Conservation (phyloP, 2,888 invertebrate genomes). For the Amaurobius ferox region DNA sequence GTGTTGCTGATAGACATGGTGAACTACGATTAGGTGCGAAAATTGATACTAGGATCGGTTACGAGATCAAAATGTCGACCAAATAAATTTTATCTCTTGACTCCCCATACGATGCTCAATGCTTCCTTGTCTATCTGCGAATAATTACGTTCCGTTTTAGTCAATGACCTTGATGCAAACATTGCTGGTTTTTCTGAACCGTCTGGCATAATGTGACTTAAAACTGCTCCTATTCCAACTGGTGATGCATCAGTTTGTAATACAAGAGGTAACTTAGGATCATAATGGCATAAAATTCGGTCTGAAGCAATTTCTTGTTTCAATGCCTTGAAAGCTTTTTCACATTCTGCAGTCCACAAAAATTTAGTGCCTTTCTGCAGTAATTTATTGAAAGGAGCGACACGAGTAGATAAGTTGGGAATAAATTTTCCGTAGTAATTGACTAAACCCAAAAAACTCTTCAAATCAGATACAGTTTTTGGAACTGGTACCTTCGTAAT, state of each 20-base stretch:
- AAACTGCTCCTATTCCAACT: slow-evolving; percentile 76
- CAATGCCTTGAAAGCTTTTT: slow-evolving; percentile 44
- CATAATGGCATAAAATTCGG: slow-evolving; percentile 74
- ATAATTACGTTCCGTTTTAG: no score
- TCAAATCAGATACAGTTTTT: slow-evolving; percentile 51
- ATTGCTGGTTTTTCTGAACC: no score
- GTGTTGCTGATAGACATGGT: slow-evolving; percentile 75
- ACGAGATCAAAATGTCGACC: no score
- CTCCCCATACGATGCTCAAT: no score
- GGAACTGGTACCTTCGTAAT: slow-evolving; percentile 49
- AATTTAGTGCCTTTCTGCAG: slow-evolving; percentile 45
- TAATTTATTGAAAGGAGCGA: slow-evolving; percentile 29
- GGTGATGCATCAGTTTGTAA: slow-evolving; percentile 76
- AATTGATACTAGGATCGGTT: slow-evolving; percentile 76
- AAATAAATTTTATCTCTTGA: no score
- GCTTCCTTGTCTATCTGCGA: no score
- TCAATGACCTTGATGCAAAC: no score
- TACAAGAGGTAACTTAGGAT: slow-evolving; percentile 74
- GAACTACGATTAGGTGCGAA: slow-evolving; percentile 76
- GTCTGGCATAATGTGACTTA: slow-evolving; percentile 76
- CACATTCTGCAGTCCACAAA: slow-evolving; percentile 41
- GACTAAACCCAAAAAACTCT: slow-evolving; percentile 47
- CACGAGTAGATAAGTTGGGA: slow-evolving; percentile 41
- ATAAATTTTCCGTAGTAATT: slow-evolving; percentile 50
- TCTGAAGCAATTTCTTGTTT: slow-evolving; percentile 34